phyloP scores from a whole-genome alignment of 2,888 invertebrate species.

The Drosophila sordidapex region DNA sequence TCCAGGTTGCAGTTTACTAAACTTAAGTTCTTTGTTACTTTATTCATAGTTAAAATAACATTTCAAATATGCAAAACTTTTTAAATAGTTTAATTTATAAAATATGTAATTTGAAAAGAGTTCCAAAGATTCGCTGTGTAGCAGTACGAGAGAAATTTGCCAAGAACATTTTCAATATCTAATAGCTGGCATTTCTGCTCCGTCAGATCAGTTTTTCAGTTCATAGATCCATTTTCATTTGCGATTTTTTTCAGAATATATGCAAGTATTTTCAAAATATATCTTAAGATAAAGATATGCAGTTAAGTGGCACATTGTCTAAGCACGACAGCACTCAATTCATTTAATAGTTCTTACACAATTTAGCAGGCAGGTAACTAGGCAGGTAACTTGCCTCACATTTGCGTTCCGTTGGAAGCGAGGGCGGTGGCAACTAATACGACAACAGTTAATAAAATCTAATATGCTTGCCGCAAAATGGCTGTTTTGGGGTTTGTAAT shows the following conservation, averaged over 20 bases:
- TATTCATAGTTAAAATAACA: not conserved
- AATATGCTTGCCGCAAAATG: constrained; percentile 79
- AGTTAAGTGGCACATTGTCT: not conserved
- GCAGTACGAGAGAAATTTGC: too few relatives aligned
- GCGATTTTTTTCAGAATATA: not conserved
- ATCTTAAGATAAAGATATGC: not conserved
- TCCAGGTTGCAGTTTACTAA: not conserved
- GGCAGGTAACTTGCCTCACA: not conserved
- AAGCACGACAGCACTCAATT: not conserved
- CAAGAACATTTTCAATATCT: not conserved
- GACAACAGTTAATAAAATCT: constrained; percentile 76
- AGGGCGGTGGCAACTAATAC: constrained; percentile 33
- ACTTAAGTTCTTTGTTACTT: not conserved
- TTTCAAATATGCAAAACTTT: not conserved
- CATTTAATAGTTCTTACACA: not conserved
- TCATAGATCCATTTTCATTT: not conserved
- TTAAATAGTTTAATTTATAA: not conserved
- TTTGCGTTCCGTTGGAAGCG: constrained; percentile 1
- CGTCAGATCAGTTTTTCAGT: not conserved
- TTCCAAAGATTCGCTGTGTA: not conserved
- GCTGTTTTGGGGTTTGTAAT: constrained; percentile 78
- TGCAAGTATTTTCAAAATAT: not conserved
- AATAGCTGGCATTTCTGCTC: not conserved
- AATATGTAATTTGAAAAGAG: not conserved
- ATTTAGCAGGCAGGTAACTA: not conserved